Evolutionary conservation across 2,888 invertebrate genomes (phyloP), one percentile per base, ranked within the genome.

Genomic region (Oeneis ivallda): DNA sequence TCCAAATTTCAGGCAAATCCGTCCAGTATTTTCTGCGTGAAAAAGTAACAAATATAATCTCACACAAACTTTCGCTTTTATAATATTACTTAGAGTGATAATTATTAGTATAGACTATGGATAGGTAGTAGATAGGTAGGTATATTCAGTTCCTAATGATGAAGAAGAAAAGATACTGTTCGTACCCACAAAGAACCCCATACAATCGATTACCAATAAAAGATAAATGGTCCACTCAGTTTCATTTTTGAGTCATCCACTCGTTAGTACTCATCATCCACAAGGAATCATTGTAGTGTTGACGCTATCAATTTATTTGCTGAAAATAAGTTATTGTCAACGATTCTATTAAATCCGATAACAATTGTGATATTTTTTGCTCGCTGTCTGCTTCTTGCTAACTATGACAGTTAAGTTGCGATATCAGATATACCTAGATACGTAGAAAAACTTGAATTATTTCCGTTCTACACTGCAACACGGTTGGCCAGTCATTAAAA

Each of bases 271-370:
- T 26, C 26, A 26, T 26, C 26, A 26, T 47, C 17, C 3, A 59
- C 49, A 59, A 59, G 13, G 59, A 49, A 37, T 17, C 49, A 17
- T 49, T 58, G 10, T 45, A 19, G 43, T 19, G 26, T 15, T 6
- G 10, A 43, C 39, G 41, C 15, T 58, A 58, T 47, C 59, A 32
- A 17, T 49, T 47, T 59, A 34, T 47, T 54, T 32, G 34, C 59
- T 59, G 13, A 19, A 59, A 59, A 49, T 13, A 49, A 8, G 34
- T 59, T 19, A 59, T 49, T 49, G 47, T 47, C 47, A 59, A 59
- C 15, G 49, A 49, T 59, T 49, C 59, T 37, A 37, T 59, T 59
- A 59, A 59, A 59, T 47, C 59, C 37, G 59, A 49, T 59, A 59
- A 10, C 58, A 32, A 45, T 58, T n/a, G 58, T 32, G 39, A 8